These are phyloP conservation scores for Epinephelus cyanopodus DNA, from an alignment of 2,113 vertebrate genomes.

Conservation along the genomic window DNA sequence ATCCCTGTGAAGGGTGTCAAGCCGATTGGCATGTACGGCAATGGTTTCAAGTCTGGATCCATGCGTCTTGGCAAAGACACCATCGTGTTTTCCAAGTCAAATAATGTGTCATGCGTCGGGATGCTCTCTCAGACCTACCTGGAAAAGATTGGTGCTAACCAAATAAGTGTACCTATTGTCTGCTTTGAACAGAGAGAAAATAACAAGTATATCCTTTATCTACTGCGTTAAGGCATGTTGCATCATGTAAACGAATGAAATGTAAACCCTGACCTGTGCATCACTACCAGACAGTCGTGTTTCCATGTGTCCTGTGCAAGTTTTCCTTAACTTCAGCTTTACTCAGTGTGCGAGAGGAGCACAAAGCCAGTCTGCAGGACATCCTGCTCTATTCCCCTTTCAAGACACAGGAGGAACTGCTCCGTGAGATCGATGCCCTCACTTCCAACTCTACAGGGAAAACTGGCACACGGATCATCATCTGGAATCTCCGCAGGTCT, in stretches of 20 bases:
- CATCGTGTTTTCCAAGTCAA: slow-evolving; percentile 94
- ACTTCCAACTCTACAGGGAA: slow-evolving; percentile 58
- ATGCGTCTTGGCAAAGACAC: slow-evolving; percentile 97
- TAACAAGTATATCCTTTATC: slow-evolving; percentile 90
- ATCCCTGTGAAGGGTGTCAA: slow-evolving; percentile 84
- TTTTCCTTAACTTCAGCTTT: slow-evolving; percentile 83
- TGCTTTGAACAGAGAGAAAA: slow-evolving; percentile 53
- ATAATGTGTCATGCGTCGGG: slow-evolving; percentile 88
- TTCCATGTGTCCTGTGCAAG: background rate
- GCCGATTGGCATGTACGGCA: slow-evolving; percentile 95
- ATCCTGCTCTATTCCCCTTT: slow-evolving; percentile 91
- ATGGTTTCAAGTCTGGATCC: slow-evolving; percentile 98
- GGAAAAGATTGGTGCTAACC: slow-evolving; percentile 85
- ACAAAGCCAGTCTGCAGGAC: slow-evolving; percentile 88
- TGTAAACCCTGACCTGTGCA: background rate
- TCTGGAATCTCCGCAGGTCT: slow-evolving; percentile 96
- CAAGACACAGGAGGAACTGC: slow-evolving; percentile 84
- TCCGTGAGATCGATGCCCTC: slow-evolving; percentile 89
- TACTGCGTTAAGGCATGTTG: background rate
- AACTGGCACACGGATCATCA: slow-evolving; percentile 95
- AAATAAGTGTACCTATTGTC: slow-evolving; percentile 92
- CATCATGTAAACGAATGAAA: background rate
- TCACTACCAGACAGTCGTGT: background rate
- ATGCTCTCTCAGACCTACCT: slow-evolving; percentile 95
- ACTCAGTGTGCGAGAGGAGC: slow-evolving; percentile 82